Base-by-base conservation (phyloP, 2,113 vertebrate genomes). In the Synodontis membranacea region DNA sequence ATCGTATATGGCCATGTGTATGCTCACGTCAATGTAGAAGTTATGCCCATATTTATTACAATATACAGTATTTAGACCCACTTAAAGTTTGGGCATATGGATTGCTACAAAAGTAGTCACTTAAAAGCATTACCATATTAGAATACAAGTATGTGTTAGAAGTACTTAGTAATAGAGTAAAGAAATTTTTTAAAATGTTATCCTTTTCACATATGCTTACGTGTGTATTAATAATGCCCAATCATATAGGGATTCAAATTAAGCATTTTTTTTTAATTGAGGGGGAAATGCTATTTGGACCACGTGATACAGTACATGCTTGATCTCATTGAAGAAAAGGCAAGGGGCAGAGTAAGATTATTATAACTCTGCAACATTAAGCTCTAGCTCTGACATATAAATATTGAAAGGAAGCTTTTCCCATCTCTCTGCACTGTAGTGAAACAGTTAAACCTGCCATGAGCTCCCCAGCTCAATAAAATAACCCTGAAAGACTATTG, bases 401-500 rank as follows among this genome's bases (percentile, higher is more conserved):
- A 48, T 80, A 34, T 46, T 75, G 70, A 37, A 83, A 87, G 82
- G 68, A 70, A 28, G n/a, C 64, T 9, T 52, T 34, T 19, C 39
- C 21, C 39, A 70, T 76, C 46, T 46, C 0, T 79, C 75, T 84
- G 37, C 48, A 44, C 39, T 58, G 34, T 84, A 74, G 44, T 39
- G 66, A 23, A 39, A 23, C 66, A 66, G 84, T 48, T 74, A 52
- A 76, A 85, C 50, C 64, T 66, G 50, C 52, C 54, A 75, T 83
- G 80, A 79, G 72, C 87, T 86, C 64, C 78, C 70, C 70, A 74
- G 56, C 46, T 86, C 46, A 37, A 37, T 84, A 86, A 86, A 81
- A 88, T 21, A 44, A 85, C 62, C 66, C 75, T 84, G 60, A 80
- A 81, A 81, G 70, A 58, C 79, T 75, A 72, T 60, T 62, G 34